phyloP scores from a whole-genome alignment of 2,888 invertebrate genomes.

The Macrophya alboannulata region DNA sequence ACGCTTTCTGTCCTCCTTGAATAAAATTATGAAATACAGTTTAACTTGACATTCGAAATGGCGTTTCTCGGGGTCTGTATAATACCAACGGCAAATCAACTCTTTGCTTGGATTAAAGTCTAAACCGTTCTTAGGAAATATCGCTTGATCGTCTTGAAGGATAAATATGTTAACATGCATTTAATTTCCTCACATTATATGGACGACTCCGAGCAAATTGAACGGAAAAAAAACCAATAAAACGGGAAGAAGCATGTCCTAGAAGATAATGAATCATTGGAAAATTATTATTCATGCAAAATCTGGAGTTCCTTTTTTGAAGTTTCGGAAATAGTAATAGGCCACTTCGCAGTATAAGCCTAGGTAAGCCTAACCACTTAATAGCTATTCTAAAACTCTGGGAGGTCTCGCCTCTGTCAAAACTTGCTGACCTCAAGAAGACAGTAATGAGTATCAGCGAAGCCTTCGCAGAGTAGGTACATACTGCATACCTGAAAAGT shows the following conservation, averaged over 20 bases:
- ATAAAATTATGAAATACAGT: conserved; percentile 18
- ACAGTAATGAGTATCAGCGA: conserved; percentile 32
- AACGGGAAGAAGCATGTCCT: not conserved
- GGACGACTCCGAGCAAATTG: not conserved
- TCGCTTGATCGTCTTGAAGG: too few relatives aligned
- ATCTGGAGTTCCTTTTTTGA: not conserved
- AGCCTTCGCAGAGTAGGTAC: conserved; percentile 22
- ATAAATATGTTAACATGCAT: not conserved
- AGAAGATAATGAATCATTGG: not conserved
- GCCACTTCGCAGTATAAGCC: not conserved
- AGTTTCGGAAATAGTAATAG: not conserved
- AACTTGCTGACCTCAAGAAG: conserved; percentile 50
- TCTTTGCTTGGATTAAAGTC: not conserved
- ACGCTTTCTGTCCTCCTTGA: conserved; percentile 19
- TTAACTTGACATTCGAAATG: conserved; percentile 27
- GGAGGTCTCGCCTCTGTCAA: conserved; percentile 46
- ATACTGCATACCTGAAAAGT: conserved; percentile 22
- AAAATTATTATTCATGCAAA: not conserved
- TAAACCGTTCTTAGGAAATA: conserved; percentile 9
- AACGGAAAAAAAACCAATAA: not conserved
- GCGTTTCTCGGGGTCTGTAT: not conserved
- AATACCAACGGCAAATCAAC: not conserved
- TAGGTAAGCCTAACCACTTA: not conserved
- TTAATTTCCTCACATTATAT: not conserved
- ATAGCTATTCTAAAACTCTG: conserved; percentile 18